These are phyloP conservation scores for Copidosoma floridanum DNA, from an alignment of 1,140 invertebrate species.

Conservation along the genomic window DNA sequence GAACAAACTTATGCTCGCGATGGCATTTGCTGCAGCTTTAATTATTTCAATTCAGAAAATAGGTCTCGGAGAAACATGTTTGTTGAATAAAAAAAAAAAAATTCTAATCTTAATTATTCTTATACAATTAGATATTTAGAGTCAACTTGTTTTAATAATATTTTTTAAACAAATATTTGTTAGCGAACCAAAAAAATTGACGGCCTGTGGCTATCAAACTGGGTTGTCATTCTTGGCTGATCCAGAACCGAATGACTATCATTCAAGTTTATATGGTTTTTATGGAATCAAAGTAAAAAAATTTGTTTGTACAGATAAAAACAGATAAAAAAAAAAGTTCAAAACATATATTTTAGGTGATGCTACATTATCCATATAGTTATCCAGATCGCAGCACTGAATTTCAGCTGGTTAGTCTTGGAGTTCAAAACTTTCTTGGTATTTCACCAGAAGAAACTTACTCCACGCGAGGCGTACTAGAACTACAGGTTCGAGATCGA, in stretches of 20 bases:
- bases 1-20: slow-evolving; percentile 57
- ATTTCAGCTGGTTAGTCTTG: slow-evolving; percentile 56
- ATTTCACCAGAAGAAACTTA: slow-evolving; percentile 62
- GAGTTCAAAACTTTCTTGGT: slow-evolving; percentile 60
- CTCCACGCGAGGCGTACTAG: slow-evolving; percentile 55
- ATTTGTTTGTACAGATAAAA: neutral
- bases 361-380: slow-evolving; percentile 64
- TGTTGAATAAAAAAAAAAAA: slow-evolving; percentile 3
- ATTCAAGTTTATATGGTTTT: slow-evolving; percentile 32
- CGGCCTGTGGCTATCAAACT: slow-evolving; percentile 65
- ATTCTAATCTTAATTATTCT: no score
- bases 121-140: no score
- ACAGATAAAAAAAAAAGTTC: neutral
- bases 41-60: slow-evolving; percentile 51
- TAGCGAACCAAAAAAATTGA: slow-evolving; percentile 21
- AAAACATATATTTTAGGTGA: slow-evolving; percentile 51
- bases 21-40: slow-evolving; percentile 66
- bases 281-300: slow-evolving; percentile 41
- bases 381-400: slow-evolving; percentile 61
- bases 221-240: slow-evolving; percentile 61
- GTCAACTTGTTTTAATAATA: no score
- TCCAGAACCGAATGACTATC: slow-evolving; percentile 43
- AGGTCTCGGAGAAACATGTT: slow-evolving; percentile 5
- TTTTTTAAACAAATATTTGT: no score
- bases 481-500: slow-evolving; percentile 51